Evolutionary conservation across 2,888 invertebrate species (phyloP).

Genomic region (Acanthacorydalis orientalis): DNA sequence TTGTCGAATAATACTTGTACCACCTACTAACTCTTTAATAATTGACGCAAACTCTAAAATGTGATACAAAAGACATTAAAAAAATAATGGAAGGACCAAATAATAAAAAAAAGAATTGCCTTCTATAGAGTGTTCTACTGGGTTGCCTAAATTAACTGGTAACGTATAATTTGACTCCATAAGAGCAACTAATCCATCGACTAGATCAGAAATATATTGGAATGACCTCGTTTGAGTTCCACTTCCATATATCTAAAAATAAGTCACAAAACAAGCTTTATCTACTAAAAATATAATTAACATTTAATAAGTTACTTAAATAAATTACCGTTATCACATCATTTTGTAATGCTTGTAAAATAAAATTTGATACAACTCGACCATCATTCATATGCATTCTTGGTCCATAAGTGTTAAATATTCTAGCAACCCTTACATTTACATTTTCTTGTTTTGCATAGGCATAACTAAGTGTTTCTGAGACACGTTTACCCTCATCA

Average conservation of each 20-base stretch:
- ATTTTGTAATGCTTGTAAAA: slow-evolving; percentile 88
- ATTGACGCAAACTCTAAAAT: slow-evolving; percentile 68
- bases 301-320: background rate
- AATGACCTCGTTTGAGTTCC: slow-evolving; percentile 90
- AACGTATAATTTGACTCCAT: slow-evolving; percentile 89
- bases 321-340: slow-evolving; percentile 76
- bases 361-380: slow-evolving; percentile 95
- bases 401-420: slow-evolving; percentile 98
- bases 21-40: slow-evolving; percentile 71
- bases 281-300: background rate
- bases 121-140: slow-evolving; percentile 91
- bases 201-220: slow-evolving; percentile 94
- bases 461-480: slow-evolving; percentile 90
- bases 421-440: slow-evolving; percentile 87
- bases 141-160: slow-evolving; percentile 95
- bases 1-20: slow-evolving; percentile 67
- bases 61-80: background rate
- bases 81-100: too few relatives aligned
- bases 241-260: slow-evolving; percentile 57
- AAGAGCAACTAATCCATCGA: slow-evolving; percentile 79
- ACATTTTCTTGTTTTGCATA: slow-evolving; percentile 96
- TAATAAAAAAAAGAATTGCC: slow-evolving; percentile 30
- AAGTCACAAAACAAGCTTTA: background rate
- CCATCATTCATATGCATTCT: slow-evolving; percentile 99
- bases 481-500: slow-evolving; percentile 97